Conservation (phyloP, 2,797 vertebrate species). For the Danio albolineatus region DNA sequence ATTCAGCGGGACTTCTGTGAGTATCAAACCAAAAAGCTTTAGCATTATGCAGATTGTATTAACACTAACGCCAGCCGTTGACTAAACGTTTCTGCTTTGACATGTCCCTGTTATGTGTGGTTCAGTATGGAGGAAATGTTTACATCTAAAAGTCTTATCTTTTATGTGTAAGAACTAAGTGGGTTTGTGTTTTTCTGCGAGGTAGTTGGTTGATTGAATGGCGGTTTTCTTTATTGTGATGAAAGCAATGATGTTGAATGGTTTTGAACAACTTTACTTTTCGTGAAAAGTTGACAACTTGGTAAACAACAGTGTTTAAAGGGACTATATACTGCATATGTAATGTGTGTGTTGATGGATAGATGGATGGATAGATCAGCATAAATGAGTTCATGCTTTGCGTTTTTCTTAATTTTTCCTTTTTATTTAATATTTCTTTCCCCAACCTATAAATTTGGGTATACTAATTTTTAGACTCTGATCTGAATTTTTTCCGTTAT, state of each 20-base stretch:
- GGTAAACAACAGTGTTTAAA: too few relatives aligned
- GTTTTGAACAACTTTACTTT: neutral
- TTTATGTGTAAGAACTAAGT: neutral
- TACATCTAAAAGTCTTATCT: neutral
- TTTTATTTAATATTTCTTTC: too few relatives aligned
- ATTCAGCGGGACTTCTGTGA: slow-evolving; percentile 14
- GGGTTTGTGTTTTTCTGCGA: neutral
- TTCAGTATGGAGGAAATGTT: neutral
- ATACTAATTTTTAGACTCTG: too few relatives aligned
- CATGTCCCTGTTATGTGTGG: slow-evolving; percentile 57
- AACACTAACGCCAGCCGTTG: slow-evolving; percentile 54
- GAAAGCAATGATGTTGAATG: neutral
- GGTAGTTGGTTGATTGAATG: neutral
- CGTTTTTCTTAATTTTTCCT: too few relatives aligned
- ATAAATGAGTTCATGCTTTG: too few relatives aligned
- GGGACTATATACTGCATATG: too few relatives aligned
- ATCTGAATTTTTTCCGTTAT: too few relatives aligned
- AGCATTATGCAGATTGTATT: slow-evolving; percentile 58
- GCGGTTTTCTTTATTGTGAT: neutral
- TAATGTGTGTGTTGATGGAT: too few relatives aligned
- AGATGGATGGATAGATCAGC: too few relatives aligned
- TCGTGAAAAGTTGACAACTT: too few relatives aligned
- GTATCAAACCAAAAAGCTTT: slow-evolving; percentile 32
- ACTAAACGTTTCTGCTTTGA: slow-evolving; percentile 57
- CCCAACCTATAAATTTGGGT: too few relatives aligned